A percentile compares a stretch with the other conserved stretches of the same genome.
Evolutionary conservation across 2,888 invertebrate genomes (phyloP).

Genomic region (Cecidostiba fungosa): DNA sequence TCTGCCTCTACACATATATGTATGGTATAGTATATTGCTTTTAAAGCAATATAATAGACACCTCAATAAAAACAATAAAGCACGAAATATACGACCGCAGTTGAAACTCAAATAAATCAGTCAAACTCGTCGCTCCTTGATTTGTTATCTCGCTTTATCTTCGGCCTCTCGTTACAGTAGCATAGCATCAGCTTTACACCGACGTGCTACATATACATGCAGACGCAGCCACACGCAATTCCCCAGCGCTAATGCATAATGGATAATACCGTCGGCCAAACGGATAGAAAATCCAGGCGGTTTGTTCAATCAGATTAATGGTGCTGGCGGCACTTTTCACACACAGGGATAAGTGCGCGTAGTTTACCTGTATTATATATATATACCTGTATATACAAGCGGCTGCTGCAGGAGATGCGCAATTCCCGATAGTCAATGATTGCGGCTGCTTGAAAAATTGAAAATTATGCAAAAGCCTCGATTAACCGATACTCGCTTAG

Average conservation of each 20-base stretch:
- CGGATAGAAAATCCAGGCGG: constrained; percentile 50
- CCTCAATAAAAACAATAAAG: no score
- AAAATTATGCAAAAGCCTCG: not conserved
- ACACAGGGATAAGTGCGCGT: not conserved
- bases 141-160: constrained; percentile 17
- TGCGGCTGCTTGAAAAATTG: not conserved
- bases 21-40: no score
- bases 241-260: constrained; percentile 69
- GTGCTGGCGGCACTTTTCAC: constrained; percentile 67
- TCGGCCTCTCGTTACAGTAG: not conserved
- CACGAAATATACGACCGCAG: no score
- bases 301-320: constrained; percentile 72
- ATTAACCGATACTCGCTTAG: not conserved
- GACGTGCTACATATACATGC: not conserved
- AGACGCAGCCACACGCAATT: not conserved
- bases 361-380: not conserved
- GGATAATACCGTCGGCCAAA: constrained; percentile 67
- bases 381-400: no score
- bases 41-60: no score
- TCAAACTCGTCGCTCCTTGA: constrained; percentile 8
- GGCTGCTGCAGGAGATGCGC: not conserved
- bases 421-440: not conserved
- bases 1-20: not conserved
- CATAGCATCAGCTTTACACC: not conserved
- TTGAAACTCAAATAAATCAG: not conserved